Conservation (phyloP, 2,113 vertebrate genomes). For the Amphiprion ocellaris region DNA sequence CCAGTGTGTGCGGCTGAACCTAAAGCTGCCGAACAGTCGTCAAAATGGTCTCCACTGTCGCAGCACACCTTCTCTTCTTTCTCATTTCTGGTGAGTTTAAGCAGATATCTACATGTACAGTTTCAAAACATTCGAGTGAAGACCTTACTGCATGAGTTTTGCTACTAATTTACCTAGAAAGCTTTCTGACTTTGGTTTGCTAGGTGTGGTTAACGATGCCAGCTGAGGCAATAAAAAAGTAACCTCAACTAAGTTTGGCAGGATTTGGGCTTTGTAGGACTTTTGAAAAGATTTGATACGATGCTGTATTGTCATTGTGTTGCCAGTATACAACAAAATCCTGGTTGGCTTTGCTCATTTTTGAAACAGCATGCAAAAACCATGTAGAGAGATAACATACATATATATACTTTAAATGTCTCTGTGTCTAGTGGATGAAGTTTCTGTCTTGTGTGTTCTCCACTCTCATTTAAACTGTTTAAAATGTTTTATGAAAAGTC, state of each 20-base stretch:
- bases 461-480: background rate
- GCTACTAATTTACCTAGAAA: background rate
- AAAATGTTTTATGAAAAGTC: background rate
- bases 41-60: constrained; percentile 71
- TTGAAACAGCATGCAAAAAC: too few relatives aligned
- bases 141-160: background rate
- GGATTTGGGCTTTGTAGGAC: background rate
- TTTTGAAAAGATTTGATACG: background rate
- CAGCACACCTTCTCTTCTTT: constrained; percentile 53
- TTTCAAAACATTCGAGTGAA: background rate
- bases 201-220: too few relatives aligned
- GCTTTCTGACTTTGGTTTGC: background rate
- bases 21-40: constrained; percentile 42
- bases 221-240: too few relatives aligned
- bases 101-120: background rate
- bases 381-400: too few relatives aligned
- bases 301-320: too few relatives aligned
- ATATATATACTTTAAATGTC: too few relatives aligned
- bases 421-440: too few relatives aligned
- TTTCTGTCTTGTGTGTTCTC: background rate
- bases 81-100: constrained; percentile 72
- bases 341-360: too few relatives aligned
- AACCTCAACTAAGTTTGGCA: too few relatives aligned
- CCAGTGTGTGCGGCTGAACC: constrained; percentile 60
- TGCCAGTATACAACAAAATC: too few relatives aligned